Evolutionary conservation across 2,888 invertebrate species (phyloP).

Genomic region (Pecten maximus): DNA sequence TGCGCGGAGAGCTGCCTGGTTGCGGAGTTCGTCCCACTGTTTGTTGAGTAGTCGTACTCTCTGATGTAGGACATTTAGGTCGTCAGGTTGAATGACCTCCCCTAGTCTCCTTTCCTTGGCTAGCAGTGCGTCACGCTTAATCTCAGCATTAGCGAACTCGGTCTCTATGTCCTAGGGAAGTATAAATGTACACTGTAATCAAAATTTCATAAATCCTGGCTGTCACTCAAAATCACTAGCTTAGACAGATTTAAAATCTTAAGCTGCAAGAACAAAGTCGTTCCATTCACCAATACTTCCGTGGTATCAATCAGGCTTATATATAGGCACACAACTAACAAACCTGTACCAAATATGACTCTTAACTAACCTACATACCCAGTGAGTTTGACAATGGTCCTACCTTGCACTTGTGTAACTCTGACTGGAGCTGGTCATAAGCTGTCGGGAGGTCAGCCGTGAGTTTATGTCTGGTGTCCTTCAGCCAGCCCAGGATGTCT

Average conservation of each 20-base stretch:
- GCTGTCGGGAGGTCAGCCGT: constrained; percentile 72
- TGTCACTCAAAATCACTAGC: no score
- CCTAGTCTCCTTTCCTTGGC: constrained; percentile 71
- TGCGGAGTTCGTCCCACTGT: constrained; percentile 80
- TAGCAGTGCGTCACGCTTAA: constrained; percentile 72
- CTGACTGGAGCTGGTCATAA: constrained; percentile 77
- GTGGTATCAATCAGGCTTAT: no score
- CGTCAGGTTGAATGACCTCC: constrained; percentile 75
- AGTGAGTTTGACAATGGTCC: not conserved
- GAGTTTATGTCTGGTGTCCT: constrained; percentile 70
- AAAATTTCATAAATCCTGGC: no score
- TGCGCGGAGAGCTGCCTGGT: constrained; percentile 72
- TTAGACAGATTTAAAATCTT: no score
- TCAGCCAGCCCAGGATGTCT: constrained; percentile 77
- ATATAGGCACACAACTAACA: no score
- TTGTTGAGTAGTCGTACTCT: constrained; percentile 79
- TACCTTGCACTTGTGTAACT: constrained; percentile 78
- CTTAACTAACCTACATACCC: no score
- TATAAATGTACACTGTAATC: not conserved
- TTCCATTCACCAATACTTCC: no score
- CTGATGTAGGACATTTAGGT: constrained; percentile 78
- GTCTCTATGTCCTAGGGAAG: constrained; percentile 74
- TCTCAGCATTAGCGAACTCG: constrained; percentile 71
- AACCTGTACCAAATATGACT: no score
- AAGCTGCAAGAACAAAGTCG: no score